phyloP scores from a whole-genome alignment of 1,140 invertebrate genomes.

The Acyrthosiphon pisum region DNA sequence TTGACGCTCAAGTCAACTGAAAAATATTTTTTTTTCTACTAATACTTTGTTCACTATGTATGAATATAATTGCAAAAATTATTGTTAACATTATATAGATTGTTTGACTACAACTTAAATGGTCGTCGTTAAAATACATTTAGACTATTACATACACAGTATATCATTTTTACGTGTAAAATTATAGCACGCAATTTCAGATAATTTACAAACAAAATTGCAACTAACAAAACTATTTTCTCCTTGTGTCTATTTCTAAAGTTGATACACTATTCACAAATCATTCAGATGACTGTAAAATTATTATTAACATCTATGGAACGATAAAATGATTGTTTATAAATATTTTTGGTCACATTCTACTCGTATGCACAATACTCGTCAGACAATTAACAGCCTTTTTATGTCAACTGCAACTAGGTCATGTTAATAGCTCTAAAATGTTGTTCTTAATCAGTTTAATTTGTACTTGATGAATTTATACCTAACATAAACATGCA shows the following conservation, averaged over 20 bases:
- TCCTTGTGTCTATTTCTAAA: not conserved
- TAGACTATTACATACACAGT: not conserved
- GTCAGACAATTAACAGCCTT: not conserved
- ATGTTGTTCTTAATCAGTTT: not conserved
- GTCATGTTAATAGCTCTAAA: not conserved
- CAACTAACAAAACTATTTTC: not conserved
- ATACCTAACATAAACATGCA: not conserved
- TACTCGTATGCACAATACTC: not conserved
- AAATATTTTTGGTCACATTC: not conserved
- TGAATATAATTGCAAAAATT: not conserved
- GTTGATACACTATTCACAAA: not conserved
- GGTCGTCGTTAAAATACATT: not conserved
- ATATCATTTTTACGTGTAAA: not conserved
- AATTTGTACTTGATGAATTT: not conserved
- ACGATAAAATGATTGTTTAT: too few relatives aligned
- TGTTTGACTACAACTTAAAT: not conserved
- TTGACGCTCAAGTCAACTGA: not conserved
- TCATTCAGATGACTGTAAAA: not conserved
- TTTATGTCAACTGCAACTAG: not conserved
- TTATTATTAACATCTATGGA: not conserved
- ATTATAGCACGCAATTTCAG: not conserved
- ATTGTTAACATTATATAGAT: not conserved
- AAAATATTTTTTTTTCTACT: not conserved
- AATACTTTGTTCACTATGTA: not conserved
- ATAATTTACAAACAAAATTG: not conserved